Evolutionary conservation across 2,797 vertebrate genomes (phyloP).

Genomic region (Poecile montanus): DNA sequence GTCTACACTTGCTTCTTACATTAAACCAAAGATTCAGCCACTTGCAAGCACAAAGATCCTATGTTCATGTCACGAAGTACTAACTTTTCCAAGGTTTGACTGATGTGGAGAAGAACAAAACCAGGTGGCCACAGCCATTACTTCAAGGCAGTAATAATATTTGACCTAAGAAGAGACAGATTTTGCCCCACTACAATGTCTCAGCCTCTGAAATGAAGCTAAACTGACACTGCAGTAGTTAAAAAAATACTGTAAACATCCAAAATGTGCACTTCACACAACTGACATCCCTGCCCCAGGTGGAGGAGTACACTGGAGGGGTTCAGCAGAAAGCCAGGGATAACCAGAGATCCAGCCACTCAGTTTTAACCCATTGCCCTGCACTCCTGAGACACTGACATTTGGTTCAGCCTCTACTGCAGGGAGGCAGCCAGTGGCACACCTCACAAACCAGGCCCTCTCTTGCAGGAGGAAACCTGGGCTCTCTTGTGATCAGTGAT

Average conservation of each 20-base stretch:
- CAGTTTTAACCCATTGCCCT: background rate
- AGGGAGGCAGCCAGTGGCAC: background rate
- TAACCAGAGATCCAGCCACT: background rate
- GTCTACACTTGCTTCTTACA: background rate
- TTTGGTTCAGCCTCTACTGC: background rate
- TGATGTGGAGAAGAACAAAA: background rate
- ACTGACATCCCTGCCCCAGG: fast-evolving
- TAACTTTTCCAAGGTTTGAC: background rate
- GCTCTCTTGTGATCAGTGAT: fast-evolving
- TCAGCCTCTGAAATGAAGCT: background rate
- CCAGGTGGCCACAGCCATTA: background rate
- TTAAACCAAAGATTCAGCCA: background rate
- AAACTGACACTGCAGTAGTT: background rate
- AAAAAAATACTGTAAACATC: background rate
- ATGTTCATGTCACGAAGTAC: background rate
- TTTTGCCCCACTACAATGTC: background rate
- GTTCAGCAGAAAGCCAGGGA: background rate
- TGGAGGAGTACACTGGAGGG: background rate
- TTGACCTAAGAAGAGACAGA: background rate
- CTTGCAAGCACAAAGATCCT: background rate
- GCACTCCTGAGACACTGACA: background rate
- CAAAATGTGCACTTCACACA: background rate
- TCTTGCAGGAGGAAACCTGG: background rate
- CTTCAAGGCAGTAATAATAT: background rate
- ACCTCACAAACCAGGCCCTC: background rate